A percentile compares a stretch with the other conserved stretches of the same genome.
Evolutionary conservation across 2,888 invertebrate species (phyloP).

Genomic region (Zaprionus obscuricornis): DNA sequence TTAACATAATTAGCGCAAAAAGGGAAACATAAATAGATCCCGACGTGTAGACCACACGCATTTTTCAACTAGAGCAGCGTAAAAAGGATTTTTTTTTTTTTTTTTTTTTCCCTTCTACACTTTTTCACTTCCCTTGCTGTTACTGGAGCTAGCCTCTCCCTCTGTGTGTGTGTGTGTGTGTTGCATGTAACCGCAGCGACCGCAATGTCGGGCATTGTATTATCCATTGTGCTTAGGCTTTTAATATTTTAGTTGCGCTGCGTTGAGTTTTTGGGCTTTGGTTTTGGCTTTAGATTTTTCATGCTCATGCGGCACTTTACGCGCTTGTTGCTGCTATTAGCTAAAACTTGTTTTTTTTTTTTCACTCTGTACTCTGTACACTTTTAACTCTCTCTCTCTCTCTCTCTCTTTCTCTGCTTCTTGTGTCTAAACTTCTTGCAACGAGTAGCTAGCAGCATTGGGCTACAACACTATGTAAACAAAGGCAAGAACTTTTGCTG

Average conservation of each 20-base stretch:
- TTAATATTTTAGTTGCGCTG: constrained; percentile 69
- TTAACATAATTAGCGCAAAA: constrained; percentile 35
- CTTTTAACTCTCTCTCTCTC: no score
- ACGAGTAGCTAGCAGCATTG: constrained; percentile 33
- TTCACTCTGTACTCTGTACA: no score
- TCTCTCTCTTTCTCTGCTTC: background rate
- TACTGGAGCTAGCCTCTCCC: no score
- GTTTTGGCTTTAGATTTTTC: no score
- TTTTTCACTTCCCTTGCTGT: no score
- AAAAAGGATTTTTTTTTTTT: constrained; percentile 14
- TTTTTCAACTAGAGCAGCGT: constrained; percentile 5
- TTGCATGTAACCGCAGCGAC: constrained; percentile 26
- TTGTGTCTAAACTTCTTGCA: constrained; percentile 43
- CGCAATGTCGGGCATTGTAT: constrained; percentile 47
- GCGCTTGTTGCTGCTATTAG: constrained; percentile 30
- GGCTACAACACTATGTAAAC: constrained; percentile 34
- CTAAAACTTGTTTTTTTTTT: constrained; percentile 30
- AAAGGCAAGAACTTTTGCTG: constrained; percentile 41
- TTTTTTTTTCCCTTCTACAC: no score
- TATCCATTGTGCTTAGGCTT: constrained; percentile 68
- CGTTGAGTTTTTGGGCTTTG: constrained; percentile 44
- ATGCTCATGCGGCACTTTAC: constrained; percentile 24
- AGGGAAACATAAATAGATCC: no score
- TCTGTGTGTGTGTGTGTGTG: constrained; percentile 21
- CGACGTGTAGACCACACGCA: background rate